phyloP scores from a whole-genome alignment of 2,797 vertebrate species.

The Melanogrammus aeglefinus region DNA sequence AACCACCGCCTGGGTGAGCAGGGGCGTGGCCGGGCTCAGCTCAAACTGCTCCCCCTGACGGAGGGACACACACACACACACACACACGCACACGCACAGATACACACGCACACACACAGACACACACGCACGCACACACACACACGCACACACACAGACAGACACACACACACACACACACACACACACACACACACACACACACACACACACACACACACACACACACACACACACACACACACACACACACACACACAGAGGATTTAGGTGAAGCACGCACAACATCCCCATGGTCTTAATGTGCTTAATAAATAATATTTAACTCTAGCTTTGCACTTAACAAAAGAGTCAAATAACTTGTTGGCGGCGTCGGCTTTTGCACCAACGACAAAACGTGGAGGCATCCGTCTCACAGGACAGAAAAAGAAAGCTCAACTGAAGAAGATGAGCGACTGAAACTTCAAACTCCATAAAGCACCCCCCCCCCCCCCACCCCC shows the following conservation, averaged over 20 bases:
- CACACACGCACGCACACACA: background rate
- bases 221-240: background rate
- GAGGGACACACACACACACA: constrained; percentile 29
- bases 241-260: too few relatives aligned
- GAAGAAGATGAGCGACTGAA: background rate
- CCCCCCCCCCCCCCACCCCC: too few relatives aligned
- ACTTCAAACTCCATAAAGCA: background rate
- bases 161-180: background rate
- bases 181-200: too few relatives aligned
- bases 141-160: background rate
- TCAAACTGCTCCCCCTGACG: constrained; percentile 84
- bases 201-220: background rate
- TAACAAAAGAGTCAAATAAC: background rate
- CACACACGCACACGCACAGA: background rate
- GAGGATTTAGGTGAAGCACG: background rate
- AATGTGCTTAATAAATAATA: background rate
- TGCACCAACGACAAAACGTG: too few relatives aligned
- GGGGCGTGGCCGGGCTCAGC: constrained; percentile 76
- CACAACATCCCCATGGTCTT: too few relatives aligned
- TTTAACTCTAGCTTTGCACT: background rate
- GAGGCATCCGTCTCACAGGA: background rate
- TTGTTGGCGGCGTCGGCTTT: too few relatives aligned
- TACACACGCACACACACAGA: background rate
- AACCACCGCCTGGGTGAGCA: constrained; percentile 78
- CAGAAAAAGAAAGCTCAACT: background rate